Conservation (phyloP, 2,113 vertebrate species). For the Xiphophorus maculatus region DNA sequence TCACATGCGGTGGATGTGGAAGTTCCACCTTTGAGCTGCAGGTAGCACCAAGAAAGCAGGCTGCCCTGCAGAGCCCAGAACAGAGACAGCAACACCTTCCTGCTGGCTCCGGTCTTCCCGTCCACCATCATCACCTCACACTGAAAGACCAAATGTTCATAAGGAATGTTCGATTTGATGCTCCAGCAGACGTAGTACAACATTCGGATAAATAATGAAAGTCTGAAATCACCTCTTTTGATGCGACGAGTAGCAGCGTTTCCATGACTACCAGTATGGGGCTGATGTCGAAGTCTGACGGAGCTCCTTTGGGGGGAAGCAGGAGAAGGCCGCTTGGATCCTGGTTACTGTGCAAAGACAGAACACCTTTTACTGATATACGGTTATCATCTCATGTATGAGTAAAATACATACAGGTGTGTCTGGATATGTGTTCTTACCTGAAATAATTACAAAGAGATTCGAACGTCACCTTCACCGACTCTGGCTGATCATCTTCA, state of each 20-base stretch:
- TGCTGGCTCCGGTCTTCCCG: slow-evolving; percentile 78
- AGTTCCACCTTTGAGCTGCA: slow-evolving; percentile 88
- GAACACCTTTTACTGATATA: not conserved
- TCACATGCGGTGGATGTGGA: slow-evolving; percentile 66
- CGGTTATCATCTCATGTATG: not conserved
- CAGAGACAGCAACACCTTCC: slow-evolving; percentile 87
- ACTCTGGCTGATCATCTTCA: slow-evolving; percentile 89
- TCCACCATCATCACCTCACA: slow-evolving; percentile 90
- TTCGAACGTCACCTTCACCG: slow-evolving; percentile 90
- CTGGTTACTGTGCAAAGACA: slow-evolving; percentile 82
- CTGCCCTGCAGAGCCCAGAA: slow-evolving; percentile 98
- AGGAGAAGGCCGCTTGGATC: slow-evolving; percentile 92
- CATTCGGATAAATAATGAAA: too few relatives aligned
- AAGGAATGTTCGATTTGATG: not conserved
- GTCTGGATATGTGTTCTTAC: slow-evolving; percentile 63
- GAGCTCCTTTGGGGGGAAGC: slow-evolving; percentile 88
- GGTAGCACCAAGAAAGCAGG: slow-evolving; percentile 94
- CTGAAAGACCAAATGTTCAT: slow-evolving; percentile 67
- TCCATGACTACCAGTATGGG: slow-evolving; percentile 91
- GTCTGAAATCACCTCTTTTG: slow-evolving; percentile 84
- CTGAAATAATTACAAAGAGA: slow-evolving; percentile 97
- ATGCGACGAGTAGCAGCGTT: slow-evolving; percentile 87
- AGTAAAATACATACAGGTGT: not conserved
- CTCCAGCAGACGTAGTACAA: not conserved
- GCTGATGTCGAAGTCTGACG: slow-evolving; percentile 82